Conservation (phyloP, 2,113 vertebrate genomes). For the Oryctolagus cuniculus region mOryCun1.1 NC_091450.1:24123001-24123500, state of each 20-base stretch:
- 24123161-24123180: background rate
- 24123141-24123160: background rate
- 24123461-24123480: conserved; percentile 30
- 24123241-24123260: background rate
- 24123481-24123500: background rate
- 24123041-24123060: background rate
- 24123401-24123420: background rate
- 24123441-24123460: conserved; percentile 1
- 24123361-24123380: background rate
- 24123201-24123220: background rate
- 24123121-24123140: background rate
- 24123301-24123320: background rate
- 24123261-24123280: background rate
- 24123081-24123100: background rate
- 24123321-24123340: background rate
- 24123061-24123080: background rate
- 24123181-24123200: background rate
- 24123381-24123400: background rate
- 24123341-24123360: background rate
- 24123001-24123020: background rate
- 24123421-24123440: background rate
- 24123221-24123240: background rate
- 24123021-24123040: background rate
- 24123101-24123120: background rate
- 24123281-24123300: background rate